Evolutionary conservation across 2,113 vertebrate species (phyloP).

Genomic region (Otocyon megalotis): DNA sequence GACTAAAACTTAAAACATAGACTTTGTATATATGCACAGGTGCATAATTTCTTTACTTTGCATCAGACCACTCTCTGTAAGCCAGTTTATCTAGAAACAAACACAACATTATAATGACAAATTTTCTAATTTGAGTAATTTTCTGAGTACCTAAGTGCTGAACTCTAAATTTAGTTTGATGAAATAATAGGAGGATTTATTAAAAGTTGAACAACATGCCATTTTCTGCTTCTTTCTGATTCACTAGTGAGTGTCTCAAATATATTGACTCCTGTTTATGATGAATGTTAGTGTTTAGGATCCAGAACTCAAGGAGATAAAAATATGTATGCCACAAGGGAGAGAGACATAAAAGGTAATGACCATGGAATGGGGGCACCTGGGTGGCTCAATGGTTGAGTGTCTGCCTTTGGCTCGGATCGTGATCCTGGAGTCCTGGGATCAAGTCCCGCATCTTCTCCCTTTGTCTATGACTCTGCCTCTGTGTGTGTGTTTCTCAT

Average conservation of each 20-base stretch:
- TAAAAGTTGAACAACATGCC: neutral
- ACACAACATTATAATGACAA: neutral
- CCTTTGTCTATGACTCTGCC: too few relatives aligned
- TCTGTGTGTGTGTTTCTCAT: too few relatives aligned
- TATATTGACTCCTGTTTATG: neutral
- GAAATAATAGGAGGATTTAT: neutral
- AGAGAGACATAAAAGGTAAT: neutral
- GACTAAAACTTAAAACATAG: neutral
- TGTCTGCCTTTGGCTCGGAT: too few relatives aligned
- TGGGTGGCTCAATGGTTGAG: too few relatives aligned
- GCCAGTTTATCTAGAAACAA: slow-evolving; percentile 19
- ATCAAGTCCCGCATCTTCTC: too few relatives aligned
- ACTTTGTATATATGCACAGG: neutral
- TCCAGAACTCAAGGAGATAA: neutral
- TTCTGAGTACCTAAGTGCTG: neutral
- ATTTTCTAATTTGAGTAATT: neutral
- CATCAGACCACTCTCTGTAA: neutral
- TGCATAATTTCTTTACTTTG: neutral
- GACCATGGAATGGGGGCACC: neutral
- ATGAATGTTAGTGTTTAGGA: neutral
- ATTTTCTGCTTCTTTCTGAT: neutral
- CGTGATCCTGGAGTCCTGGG: too few relatives aligned
- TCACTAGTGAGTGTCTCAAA: neutral
- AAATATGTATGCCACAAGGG: neutral
- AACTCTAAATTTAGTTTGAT: slow-evolving; percentile 44